Evolutionary conservation across 2,113 vertebrate species (phyloP), one percentile per base, ranked within the genome.

Genomic region (Papio anubis): DNA sequence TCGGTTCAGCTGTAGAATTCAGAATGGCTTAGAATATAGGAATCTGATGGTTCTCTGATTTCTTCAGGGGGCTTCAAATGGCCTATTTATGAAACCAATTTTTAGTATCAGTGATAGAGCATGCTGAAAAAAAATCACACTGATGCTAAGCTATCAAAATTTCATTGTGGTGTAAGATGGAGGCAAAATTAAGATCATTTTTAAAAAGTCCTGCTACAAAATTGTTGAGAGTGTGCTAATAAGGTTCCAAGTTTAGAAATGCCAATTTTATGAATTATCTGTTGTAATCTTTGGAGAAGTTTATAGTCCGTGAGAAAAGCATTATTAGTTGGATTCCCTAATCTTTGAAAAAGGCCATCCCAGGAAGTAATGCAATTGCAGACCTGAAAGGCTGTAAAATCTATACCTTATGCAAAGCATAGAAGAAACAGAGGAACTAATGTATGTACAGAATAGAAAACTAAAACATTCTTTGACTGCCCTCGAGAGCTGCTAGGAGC

Each of bases 121-220:
- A 85, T 14, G 35, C 55, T 68, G 17, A 86, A 88, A 91, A 27
- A 82, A 64, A 52, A 13, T 50, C 38, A 83, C 61, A 55, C 20
- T 80, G 61, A 92, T 20, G n/a, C 21, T 80, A 89, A 70, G 30
- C 48, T 89, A 86, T 92, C 43, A 81, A 43, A 88, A 92, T 95
- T 43, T 70, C 25, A 92, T 4, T 48, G 6, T 25, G 45, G 18
- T 73, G 6, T 43, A 52, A 57, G 8, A 45, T 18, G 78, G 17
- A 93, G 18, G 84, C 14, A 79, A 64, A 96, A 72, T 68, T 45
- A 68, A 96, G 43, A 64, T 90, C 4, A 61, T 84, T 93, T 88
- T 40, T 20, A 6, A 88, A 68, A 14, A 59, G 91, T 10, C 17
- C 23, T 80, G 21, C 23, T 66, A 1, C 66, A 61, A 61, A 50